Percentiles rank a stretch among this genome's conserved stretches.
These are phyloP conservation scores for Diplosoma virens DNA, from an alignment of 23 tunicate species.

Conservation along the genomic window DNA sequence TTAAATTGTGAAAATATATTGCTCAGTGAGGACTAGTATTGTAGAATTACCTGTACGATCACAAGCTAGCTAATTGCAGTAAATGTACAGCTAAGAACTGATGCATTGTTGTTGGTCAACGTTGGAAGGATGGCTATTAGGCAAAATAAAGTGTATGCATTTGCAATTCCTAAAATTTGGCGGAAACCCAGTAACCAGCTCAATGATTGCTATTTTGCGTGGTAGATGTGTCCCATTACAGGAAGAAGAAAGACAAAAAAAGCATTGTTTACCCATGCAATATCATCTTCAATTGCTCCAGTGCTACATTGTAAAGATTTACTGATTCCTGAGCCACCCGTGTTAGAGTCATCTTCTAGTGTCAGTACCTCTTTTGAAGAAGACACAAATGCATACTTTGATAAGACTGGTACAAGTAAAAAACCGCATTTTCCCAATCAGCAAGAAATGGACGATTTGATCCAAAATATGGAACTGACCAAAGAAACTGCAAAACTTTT, in stretches of 20 bases:
- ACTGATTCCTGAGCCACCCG: background rate
- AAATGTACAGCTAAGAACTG: no score
- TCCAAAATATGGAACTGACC: conserved; percentile 16
- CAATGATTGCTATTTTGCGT: conserved; percentile 20
- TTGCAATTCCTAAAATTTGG: conserved; percentile 18
- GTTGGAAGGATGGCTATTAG: no score
- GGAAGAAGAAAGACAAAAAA: conserved; percentile 22
- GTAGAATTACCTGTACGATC: no score
- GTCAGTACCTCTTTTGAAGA: conserved; percentile 4
- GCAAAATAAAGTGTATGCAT: no score
- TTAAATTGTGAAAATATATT: no score
- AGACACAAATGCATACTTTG: conserved; percentile 4
- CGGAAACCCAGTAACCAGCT: conserved; percentile 21
- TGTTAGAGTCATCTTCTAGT: conserved; percentile 14
- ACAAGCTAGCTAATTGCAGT: no score
- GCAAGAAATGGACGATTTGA: conserved; percentile 24
- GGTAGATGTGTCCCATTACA: conserved; percentile 23
- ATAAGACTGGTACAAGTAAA: conserved; percentile 20
- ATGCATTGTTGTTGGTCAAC: no score
- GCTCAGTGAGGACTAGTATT: no score
- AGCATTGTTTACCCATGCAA: conserved; percentile 17
- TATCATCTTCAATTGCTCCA: conserved; percentile 30
- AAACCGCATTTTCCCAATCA: conserved; percentile 13
- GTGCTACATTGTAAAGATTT: conserved; percentile 15
- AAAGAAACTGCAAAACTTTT: conserved; percentile 23